Evolutionary conservation across 2,888 invertebrate genomes (phyloP).

Genomic region (Thecocarcelia acutangulata): DNA sequence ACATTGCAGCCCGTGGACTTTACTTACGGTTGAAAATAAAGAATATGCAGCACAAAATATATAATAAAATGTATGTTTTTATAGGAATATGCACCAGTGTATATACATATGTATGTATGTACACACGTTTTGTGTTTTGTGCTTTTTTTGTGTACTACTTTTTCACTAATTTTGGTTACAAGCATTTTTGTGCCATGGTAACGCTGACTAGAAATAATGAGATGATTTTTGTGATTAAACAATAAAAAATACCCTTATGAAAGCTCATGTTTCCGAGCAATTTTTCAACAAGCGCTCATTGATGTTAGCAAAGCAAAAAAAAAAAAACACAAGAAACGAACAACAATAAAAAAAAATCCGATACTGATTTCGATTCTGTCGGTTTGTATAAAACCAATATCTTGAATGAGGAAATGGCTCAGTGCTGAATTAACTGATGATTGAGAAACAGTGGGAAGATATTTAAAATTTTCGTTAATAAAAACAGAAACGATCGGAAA

Average conservation of each 20-base stretch:
- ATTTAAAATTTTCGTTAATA: background rate
- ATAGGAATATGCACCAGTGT: no score
- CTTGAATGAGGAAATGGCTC: constrained; percentile 46
- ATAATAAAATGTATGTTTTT: no score
- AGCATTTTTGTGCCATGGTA: no score
- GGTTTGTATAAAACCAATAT: constrained; percentile 66
- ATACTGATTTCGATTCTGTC: constrained; percentile 21
- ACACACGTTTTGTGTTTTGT: no score
- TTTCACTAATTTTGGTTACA: no score
- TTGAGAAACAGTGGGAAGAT: constrained; percentile 45
- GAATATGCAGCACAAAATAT: no score
- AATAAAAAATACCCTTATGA: constrained; percentile 42
- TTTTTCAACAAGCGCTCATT: constrained; percentile 33
- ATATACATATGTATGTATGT: no score
- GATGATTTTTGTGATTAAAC: constrained; percentile 15
- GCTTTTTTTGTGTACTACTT: no score
- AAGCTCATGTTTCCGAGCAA: constrained; percentile 27
- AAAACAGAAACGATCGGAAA: constrained; percentile 21
- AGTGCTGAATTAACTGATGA: constrained; percentile 64
- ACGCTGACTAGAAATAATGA: constrained; percentile 9
- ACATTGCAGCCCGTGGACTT: no score
- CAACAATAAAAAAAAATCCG: constrained; percentile 48
- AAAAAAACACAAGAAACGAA: constrained; percentile 14
- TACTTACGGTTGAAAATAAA: no score
- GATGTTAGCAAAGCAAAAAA: constrained; percentile 7